A percentile compares a stretch with the other conserved stretches of the same genome.
Evolutionary conservation across 1,140 invertebrate species (phyloP).

Genomic region (Trachelipus rathkii): DNA sequence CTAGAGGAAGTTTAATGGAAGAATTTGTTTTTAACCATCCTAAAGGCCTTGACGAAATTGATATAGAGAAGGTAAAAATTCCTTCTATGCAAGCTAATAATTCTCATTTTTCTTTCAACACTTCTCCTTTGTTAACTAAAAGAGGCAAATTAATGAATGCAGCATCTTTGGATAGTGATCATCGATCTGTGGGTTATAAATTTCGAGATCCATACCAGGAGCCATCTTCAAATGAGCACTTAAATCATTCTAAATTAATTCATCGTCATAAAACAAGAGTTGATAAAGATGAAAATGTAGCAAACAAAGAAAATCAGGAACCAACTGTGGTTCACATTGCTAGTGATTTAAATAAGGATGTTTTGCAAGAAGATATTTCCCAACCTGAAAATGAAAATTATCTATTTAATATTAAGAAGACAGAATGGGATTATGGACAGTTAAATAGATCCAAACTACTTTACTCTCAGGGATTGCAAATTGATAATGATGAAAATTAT

Average conservation of each 20-base stretch:
- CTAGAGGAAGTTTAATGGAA: constrained; percentile 36
- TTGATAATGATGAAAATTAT: background rate
- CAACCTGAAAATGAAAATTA: background rate
- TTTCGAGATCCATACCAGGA: background rate
- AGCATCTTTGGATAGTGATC: background rate
- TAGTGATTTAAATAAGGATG: background rate
- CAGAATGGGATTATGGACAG: background rate
- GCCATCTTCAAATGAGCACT: no score
- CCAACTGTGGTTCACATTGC: no score
- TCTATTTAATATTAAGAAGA: background rate
- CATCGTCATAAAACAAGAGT: background rate
- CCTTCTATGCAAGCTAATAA: constrained; percentile 14
- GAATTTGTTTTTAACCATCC: constrained; percentile 20
- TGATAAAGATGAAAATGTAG: background rate
- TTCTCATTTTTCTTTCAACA: constrained; percentile 24
- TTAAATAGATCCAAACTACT: no score
- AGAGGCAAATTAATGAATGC: background rate
- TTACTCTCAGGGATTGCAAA: no score
- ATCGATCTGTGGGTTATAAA: background rate
- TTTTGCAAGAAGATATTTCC: background rate
- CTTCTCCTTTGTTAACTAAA: constrained; percentile 6
- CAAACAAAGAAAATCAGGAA: no score
- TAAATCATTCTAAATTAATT: no score
- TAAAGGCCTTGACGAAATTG: constrained; percentile 9
- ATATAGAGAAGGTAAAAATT: constrained; percentile 16